Conservation (phyloP, 2,113 vertebrate genomes). For the Triplophysa dalaica region DNA sequence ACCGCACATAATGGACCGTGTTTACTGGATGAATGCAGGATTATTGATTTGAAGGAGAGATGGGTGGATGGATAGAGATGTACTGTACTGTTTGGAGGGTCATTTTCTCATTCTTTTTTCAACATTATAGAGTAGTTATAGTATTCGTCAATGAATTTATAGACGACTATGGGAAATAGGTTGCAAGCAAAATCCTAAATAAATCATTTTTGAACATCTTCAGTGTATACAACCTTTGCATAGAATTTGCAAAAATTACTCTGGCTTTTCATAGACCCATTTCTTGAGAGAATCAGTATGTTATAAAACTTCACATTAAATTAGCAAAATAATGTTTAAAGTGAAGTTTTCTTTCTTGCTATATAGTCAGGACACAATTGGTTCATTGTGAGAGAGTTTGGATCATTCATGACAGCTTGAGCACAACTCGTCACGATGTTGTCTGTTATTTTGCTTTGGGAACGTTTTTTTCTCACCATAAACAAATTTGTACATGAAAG, state of each 20-base stretch:
- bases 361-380: not conserved
- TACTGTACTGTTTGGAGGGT: too few relatives aligned
- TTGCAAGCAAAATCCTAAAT: too few relatives aligned
- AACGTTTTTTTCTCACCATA: constrained; percentile 1
- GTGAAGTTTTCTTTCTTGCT: not conserved
- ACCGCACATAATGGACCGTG: not conserved
- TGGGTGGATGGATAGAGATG: too few relatives aligned
- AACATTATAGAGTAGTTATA: too few relatives aligned
- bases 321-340: not conserved
- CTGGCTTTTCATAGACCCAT: too few relatives aligned
- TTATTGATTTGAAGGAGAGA: not conserved
- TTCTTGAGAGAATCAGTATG: not conserved
- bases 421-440: not conserved
- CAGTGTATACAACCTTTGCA: too few relatives aligned
- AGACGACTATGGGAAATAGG: too few relatives aligned
- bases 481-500: constrained; percentile 3
- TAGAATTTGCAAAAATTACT: too few relatives aligned
- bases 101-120: too few relatives aligned
- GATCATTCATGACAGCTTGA: constrained; percentile 1
- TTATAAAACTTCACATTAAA: constrained; percentile 7
- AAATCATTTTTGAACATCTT: too few relatives aligned
- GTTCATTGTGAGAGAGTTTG: constrained; percentile 20
- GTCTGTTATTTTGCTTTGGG: not conserved
- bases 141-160: too few relatives aligned
- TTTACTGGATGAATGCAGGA: not conserved